Percentiles rank a stretch among this genome's conserved stretches.
phyloP scores from a whole-genome alignment of 2,888 invertebrate species.

The Drosophila borealis region DNA sequence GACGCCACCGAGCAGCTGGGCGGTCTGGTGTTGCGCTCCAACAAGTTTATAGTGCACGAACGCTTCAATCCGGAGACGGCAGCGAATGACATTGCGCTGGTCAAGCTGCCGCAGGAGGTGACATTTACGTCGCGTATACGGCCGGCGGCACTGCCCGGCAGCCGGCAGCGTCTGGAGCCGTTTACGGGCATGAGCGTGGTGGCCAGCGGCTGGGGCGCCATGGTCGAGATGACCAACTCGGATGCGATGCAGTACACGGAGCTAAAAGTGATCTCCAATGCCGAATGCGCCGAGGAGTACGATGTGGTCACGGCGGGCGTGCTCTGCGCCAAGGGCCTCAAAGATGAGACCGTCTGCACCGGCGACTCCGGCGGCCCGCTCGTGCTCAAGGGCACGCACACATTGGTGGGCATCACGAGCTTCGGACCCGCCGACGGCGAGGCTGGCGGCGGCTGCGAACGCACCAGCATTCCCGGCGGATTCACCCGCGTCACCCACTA shows the following conservation, averaged over 20 bases:
- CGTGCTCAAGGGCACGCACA: constrained; percentile 77
- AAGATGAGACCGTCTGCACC: constrained; percentile 83
- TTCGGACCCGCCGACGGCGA: constrained; percentile 82
- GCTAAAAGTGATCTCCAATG: constrained; percentile 82
- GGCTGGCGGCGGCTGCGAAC: constrained; percentile 79
- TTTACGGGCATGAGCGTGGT: constrained; percentile 79
- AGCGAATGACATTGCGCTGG: constrained; percentile 83
- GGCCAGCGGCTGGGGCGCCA: constrained; percentile 84
- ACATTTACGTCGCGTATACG: constrained; percentile 79
- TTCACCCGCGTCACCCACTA: constrained; percentile 83
- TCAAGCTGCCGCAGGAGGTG: constrained; percentile 80
- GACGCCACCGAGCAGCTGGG: constrained; percentile 74
- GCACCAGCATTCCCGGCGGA: constrained; percentile 82
- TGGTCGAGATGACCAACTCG: constrained; percentile 73
- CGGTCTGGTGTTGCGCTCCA: constrained; percentile 76
- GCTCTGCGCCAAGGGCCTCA: constrained; percentile 83
- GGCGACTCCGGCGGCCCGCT: constrained; percentile 85
- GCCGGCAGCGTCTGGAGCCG: constrained; percentile 47
- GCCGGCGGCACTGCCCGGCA: constrained; percentile 78
- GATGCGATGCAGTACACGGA: constrained; percentile 83
- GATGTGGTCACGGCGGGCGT: constrained; percentile 81
- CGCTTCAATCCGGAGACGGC: constrained; percentile 79
- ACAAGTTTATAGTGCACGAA: constrained; percentile 83
- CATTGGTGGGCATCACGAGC: constrained; percentile 84
- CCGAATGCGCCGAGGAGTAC: constrained; percentile 79